Base-by-base conservation (phyloP, 2,797 vertebrate genomes). In the Poeciliopsis gracilis region DNA sequence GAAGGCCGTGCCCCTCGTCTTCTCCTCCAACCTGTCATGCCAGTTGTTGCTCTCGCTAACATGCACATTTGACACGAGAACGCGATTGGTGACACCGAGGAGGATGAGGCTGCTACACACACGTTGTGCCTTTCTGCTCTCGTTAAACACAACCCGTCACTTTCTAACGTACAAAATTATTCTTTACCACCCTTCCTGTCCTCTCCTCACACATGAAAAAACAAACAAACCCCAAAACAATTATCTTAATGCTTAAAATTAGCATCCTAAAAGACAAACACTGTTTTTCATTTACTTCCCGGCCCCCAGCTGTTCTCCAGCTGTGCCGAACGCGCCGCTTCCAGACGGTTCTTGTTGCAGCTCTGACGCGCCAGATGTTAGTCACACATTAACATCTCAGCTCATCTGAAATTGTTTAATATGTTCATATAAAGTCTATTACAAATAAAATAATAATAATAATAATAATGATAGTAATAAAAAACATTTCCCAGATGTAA, bases 41-140 rank as follows among this genome's bases (percentile, higher is more conserved):
- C 92, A 94, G 93, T 93, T 94, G 92, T 93, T 93, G 93, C 91
- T 90, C 91, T 88, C 80, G 86, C 92, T 88, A 91, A 91, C 91
- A 84, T 76, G 84, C 80, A 83, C 87, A 76, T 90, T 84, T 90
- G 83, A 91, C 89, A 88, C 55, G 51, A 75, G 76, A 78, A 80
- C 77, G 10, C 0, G 79, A 78, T 82, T 5, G 82, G 80, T 87
- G 90, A 88, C 81, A 74, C 83, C 47, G 85, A 82, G 82, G 81
- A 76, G 78, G 78, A 79, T 9, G 69, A 79, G 78, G 25, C 49
- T 25, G 41, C 84, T 72, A 1, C 15, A 0, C 55, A 0, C 55
- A 47, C 46, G 83, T 77, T 43, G 72, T 75, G 47, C 30, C 79
- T 74, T 83, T 55, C 43, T 73, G 36, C 63, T 4, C 0, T 83